Evolutionary conservation across 1,140 invertebrate species (phyloP), one percentile per base, ranked within the genome.

Genomic region (Saccostrea glomerata): DNA sequence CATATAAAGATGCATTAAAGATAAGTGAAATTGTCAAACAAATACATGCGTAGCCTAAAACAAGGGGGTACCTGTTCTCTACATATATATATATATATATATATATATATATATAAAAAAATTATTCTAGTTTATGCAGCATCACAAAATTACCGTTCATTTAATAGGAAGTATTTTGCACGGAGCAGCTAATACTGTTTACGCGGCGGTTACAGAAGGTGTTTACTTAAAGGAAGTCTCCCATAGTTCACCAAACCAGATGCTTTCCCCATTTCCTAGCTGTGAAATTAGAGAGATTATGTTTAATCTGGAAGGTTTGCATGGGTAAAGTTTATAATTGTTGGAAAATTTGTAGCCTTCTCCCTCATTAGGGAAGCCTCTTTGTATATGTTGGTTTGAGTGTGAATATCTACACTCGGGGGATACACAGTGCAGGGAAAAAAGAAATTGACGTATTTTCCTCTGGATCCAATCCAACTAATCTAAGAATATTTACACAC

Each of bases 281-380:
- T 77, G 70, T 77, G 25, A 77, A 77, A 77, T 77, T 77, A 77
- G 70, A 77, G 25, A 77, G 70, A 77, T 77, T 77, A 77, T 36
- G 25, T 23, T 23, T 15, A 77, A 77, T 77, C 70, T 77, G 12
- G 11, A 25, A 77, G 70, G 25, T 77, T 77, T 77, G 70, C 70
- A 25, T 36, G 70, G 70, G 70, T 36, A 77, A 77, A 77, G 70
- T 77, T 77, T 77, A 77, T 77, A 77, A 77, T 77, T 30, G 30
- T 77, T 30, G 70, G 70, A 77, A 77, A 77, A 77, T 77, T 77
- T 77, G 70, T 77, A 77, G 25, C 70, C 23, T 30, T 77, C 70
- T 77, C 30, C 30, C 70, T 77, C 70, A 77, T 77, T 77, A 77
- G 70, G 25, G 30, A 36, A 17, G 25, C 25, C 20, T 30, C 25